Evolutionary conservation across 2,113 vertebrate species (phyloP).

Genomic region (Oryzias javanicus): DNA sequence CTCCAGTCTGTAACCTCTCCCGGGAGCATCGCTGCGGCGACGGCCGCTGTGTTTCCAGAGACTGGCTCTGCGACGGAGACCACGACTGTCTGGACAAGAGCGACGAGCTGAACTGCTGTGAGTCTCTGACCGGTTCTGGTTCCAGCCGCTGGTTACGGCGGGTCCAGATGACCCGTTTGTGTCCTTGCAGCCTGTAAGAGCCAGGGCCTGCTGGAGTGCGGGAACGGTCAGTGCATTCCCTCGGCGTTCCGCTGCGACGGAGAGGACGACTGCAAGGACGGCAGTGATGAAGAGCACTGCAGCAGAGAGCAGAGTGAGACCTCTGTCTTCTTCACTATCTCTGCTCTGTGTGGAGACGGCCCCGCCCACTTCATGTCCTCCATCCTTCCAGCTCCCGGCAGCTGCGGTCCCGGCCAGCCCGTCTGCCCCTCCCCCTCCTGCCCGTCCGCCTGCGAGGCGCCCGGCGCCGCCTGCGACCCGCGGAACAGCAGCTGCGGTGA

Average conservation of each 20-base stretch:
- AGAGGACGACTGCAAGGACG: slow-evolving; percentile 92
- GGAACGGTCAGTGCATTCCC: slow-evolving; percentile 88
- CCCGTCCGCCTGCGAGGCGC: slow-evolving; percentile 53
- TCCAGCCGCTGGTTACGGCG: too few relatives aligned
- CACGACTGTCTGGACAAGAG: slow-evolving; percentile 93
- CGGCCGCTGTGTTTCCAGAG: slow-evolving; percentile 84
- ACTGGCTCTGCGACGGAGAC: slow-evolving; percentile 96
- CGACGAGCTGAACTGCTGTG: slow-evolving; percentile 95
- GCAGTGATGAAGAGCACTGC: slow-evolving; percentile 91
- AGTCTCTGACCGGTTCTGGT: slow-evolving; percentile 57
- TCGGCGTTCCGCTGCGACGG: slow-evolving; percentile 89
- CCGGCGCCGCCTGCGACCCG: slow-evolving; percentile 71
- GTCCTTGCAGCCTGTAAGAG: slow-evolving; percentile 83
- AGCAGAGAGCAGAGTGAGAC: slow-evolving; percentile 54
- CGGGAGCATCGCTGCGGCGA: slow-evolving; percentile 87
- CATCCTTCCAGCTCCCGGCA: slow-evolving; percentile 72
- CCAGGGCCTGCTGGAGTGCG: slow-evolving; percentile 89
- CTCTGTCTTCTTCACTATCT: neutral
- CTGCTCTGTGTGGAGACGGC: neutral
- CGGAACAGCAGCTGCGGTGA: slow-evolving; percentile 84
- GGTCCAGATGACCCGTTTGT: neutral
- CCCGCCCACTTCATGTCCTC: too few relatives aligned
- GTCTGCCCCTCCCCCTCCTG: slow-evolving; percentile 80
- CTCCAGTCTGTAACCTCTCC: slow-evolving; percentile 78
- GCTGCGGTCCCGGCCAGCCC: slow-evolving; percentile 81